Percentiles rank a stretch among this genome's conserved stretches.
Conservation (phyloP, 2,888 invertebrate species). For the Cheiracanthium punctorium region DNA sequence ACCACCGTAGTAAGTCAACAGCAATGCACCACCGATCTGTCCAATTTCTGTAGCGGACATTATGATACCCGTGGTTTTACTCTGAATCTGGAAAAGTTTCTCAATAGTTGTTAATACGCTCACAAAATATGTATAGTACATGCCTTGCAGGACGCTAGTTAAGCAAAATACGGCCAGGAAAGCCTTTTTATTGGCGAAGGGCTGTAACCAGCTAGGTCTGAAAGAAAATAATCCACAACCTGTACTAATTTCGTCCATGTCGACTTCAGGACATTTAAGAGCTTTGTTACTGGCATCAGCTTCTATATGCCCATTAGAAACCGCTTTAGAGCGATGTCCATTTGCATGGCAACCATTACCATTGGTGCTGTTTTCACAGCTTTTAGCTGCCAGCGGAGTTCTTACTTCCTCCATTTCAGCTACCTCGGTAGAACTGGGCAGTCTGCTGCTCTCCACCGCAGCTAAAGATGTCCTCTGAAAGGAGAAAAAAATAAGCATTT, state of each 20-base stretch:
- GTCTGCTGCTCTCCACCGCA: slow-evolving; percentile 27
- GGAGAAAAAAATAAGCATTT: slow-evolving; percentile 4
- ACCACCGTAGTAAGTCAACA: slow-evolving; percentile 92
- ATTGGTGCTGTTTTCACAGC: slow-evolving; percentile 10
- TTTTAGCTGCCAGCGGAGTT: slow-evolving; percentile 33
- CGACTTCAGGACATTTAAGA: background rate
- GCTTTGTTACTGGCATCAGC: slow-evolving; percentile 26
- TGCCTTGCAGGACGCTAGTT: slow-evolving; percentile 79
- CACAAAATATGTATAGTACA: slow-evolving; percentile 96
- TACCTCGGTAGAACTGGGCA: slow-evolving; percentile 18
- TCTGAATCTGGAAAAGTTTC: slow-evolving; percentile 92
- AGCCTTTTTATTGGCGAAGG: slow-evolving; percentile 87
- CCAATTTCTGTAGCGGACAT: slow-evolving; percentile 95
- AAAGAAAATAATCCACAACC: slow-evolving; percentile 86
- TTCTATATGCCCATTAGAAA: slow-evolving; percentile 40
- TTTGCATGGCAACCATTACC: slow-evolving; percentile 46
- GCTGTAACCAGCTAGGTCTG: slow-evolving; percentile 84
- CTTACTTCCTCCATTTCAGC: slow-evolving; percentile 39
- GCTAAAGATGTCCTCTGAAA: slow-evolving; percentile 10
- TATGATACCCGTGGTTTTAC: slow-evolving; percentile 91
- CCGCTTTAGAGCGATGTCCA: slow-evolving; percentile 34
- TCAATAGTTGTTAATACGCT: slow-evolving; percentile 95
- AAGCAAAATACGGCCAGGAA: slow-evolving; percentile 87
- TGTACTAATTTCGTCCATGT: background rate
- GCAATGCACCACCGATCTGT: slow-evolving; percentile 90